Evolutionary conservation across 2,113 vertebrate genomes (phyloP).

Genomic region (Uria aalge): DNA sequence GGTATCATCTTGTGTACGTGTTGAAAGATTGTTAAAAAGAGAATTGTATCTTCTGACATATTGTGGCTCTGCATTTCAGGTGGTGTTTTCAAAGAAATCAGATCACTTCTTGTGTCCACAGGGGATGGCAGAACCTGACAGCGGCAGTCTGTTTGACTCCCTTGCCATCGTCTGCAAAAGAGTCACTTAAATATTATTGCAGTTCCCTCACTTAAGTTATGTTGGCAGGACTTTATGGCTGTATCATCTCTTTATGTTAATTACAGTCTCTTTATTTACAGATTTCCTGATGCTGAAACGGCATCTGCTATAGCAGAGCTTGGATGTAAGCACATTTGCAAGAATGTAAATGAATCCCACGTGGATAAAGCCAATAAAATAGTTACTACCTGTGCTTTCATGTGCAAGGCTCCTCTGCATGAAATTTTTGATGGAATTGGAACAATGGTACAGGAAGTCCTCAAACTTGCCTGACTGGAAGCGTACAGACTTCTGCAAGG

Average conservation of each 20-base stretch:
- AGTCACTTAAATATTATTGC: neutral
- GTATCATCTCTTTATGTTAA: neutral
- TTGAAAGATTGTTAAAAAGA: neutral
- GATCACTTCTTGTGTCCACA: neutral
- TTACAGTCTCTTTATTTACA: constrained; percentile 2
- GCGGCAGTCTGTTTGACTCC: neutral
- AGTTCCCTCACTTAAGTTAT: neutral
- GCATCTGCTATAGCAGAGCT: constrained; percentile 75
- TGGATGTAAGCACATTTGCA: constrained; percentile 77
- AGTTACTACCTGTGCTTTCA: constrained; percentile 79
- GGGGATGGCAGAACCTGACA: neutral
- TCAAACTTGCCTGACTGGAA: constrained; percentile 70
- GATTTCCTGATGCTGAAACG: constrained; percentile 78
- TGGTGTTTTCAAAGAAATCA: neutral
- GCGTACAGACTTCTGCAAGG: neutral
- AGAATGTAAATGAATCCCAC: constrained; percentile 76
- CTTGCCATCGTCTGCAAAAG: neutral
- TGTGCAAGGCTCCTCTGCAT: constrained; percentile 78
- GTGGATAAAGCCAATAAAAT: constrained; percentile 78
- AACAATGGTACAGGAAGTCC: constrained; percentile 74
- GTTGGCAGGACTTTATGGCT: neutral
- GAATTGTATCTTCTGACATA: neutral
- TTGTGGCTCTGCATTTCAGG: neutral
- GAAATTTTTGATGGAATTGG: constrained; percentile 79
- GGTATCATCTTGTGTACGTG: neutral